A percentile compares a stretch with the other conserved stretches of the same genome.
Evolutionary conservation across 2,888 invertebrate species (phyloP).

Genomic region (Melanostoma mellinum): DNA sequence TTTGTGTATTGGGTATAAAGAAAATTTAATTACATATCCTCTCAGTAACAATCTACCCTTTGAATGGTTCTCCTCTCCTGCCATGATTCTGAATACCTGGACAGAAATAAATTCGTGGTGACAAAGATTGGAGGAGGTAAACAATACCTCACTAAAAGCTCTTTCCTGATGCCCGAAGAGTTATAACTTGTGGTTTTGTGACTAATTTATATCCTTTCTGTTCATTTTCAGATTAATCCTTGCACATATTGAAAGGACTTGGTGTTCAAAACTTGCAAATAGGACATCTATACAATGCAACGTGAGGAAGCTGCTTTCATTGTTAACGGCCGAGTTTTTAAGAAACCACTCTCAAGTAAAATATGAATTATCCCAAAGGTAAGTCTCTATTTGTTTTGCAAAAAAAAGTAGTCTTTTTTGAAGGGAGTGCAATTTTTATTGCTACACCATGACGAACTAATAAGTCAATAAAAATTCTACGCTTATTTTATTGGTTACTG

Average conservation of each 20-base stretch:
- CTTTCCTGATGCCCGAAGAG: slow-evolving; percentile 28
- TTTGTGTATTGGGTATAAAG: slow-evolving; percentile 46
- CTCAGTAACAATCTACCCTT: slow-evolving; percentile 15
- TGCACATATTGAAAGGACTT: slow-evolving; percentile 38
- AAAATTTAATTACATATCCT: slow-evolving; percentile 73
- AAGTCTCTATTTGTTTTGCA: slow-evolving; percentile 71
- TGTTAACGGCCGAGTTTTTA: slow-evolving; percentile 53
- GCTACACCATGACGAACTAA: slow-evolving; percentile 55
- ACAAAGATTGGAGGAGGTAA: slow-evolving; percentile 20
- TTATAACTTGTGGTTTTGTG: slow-evolving; percentile 59
- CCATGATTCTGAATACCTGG: slow-evolving; percentile 26
- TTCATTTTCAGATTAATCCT: slow-evolving; percentile 57
- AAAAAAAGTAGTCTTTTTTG: slow-evolving; percentile 5
- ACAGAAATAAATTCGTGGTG: slow-evolving; percentile 63
- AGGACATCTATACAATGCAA: slow-evolving; percentile 60
- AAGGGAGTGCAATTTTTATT: slow-evolving; percentile 59
- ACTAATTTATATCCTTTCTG: slow-evolving; percentile 68
- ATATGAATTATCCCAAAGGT: slow-evolving; percentile 82
- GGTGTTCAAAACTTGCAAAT: slow-evolving; percentile 40
- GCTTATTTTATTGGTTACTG: slow-evolving; percentile 47
- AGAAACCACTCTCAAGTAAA: slow-evolving; percentile 73
- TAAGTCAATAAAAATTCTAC: slow-evolving; percentile 54
- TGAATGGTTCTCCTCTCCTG: neutral
- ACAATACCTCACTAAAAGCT: neutral
- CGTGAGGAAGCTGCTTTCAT: slow-evolving; percentile 48